Conservation (phyloP, 2,113 vertebrate species). For the Esox niger region DNA sequence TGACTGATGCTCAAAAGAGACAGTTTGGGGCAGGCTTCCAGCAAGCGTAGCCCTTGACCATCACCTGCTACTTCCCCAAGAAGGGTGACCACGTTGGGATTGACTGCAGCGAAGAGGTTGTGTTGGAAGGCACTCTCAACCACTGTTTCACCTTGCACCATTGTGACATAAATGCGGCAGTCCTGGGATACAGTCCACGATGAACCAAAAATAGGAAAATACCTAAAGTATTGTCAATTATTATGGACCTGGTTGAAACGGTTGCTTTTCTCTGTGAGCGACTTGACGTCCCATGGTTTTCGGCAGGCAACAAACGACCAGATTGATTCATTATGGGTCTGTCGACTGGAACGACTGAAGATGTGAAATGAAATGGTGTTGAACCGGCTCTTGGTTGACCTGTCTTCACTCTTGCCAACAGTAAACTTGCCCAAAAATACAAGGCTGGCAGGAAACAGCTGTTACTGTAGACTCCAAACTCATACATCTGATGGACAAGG, state of each 20-base stretch:
- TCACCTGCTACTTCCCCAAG: conserved; percentile 23
- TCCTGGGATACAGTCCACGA: neutral
- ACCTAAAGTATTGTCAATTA: no score
- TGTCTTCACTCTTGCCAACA: no score
- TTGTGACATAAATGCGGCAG: conserved; percentile 38
- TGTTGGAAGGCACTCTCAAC: conserved; percentile 43
- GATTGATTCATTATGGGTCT: no score
- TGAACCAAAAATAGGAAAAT: conserved; percentile 5
- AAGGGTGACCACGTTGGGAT: conserved; percentile 21
- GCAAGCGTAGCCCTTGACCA: conserved; percentile 69
- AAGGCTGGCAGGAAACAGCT: neutral
- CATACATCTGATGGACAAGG: neutral
- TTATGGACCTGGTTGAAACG: neutral
- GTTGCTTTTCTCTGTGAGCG: neutral
- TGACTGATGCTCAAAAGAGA: conserved; percentile 82
- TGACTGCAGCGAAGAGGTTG: conserved; percentile 17
- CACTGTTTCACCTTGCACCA: conserved; percentile 25
- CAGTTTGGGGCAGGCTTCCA: conserved; percentile 80
- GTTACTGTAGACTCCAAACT: neutral
- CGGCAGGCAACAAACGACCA: neutral
- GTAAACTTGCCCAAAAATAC: neutral
- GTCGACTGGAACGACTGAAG: no score
- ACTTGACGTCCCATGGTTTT: neutral
- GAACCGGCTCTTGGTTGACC: no score
- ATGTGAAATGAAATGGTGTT: no score